Percentiles rank a stretch among this genome's conserved stretches.
These are phyloP conservation scores for Montipora efflorescens DNA, from an alignment of 64 coral and sea anemone genomes.

Conservation along the genomic window DNA sequence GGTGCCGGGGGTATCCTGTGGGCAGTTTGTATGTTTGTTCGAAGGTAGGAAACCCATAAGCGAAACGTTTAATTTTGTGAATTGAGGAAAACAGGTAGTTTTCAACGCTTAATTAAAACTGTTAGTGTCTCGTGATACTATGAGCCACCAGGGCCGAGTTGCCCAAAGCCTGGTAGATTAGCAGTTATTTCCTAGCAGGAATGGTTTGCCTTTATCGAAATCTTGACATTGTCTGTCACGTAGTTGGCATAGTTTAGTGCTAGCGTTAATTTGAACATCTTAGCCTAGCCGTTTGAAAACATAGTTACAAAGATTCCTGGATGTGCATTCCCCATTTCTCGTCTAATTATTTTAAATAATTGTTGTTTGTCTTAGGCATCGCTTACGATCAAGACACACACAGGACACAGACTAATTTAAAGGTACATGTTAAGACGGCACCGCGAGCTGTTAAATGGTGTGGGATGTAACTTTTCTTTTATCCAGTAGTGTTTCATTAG, in stretches of 20 bases:
- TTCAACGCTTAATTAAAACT: too few relatives aligned
- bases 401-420: slow-evolving; percentile 11
- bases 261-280: background rate
- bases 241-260: background rate
- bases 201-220: too few relatives aligned
- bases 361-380: slow-evolving; percentile 15
- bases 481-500: too few relatives aligned
- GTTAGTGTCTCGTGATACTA: too few relatives aligned
- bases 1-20: slow-evolving; percentile 82
- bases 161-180: too few relatives aligned
- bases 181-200: too few relatives aligned
- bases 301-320: background rate
- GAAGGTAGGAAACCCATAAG: slow-evolving; percentile 55
- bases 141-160: too few relatives aligned
- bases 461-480: too few relatives aligned
- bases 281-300: background rate
- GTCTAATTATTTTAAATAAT: too few relatives aligned
- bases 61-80: background rate
- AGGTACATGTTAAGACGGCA: background rate
- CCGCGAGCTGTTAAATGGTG: too few relatives aligned
- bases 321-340: background rate
- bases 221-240: too few relatives aligned
- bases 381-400: slow-evolving; percentile 45
- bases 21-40: slow-evolving; percentile 94
- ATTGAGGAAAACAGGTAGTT: too few relatives aligned